Conservation (phyloP, 2,797 vertebrate species). For the Neostethus bicornis region DNA sequence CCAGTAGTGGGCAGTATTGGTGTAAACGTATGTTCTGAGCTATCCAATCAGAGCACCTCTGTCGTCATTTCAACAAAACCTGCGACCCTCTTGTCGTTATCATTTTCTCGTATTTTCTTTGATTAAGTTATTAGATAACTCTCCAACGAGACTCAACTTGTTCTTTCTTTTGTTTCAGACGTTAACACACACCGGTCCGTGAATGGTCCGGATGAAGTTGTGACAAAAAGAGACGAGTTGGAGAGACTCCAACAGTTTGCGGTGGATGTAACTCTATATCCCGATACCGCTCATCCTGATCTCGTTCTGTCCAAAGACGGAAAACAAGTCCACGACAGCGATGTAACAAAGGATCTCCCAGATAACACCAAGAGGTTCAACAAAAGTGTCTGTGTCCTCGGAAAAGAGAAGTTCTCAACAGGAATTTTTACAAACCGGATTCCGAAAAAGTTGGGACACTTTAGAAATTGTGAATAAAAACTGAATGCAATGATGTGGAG, state of each 20-base stretch:
- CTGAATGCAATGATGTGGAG: no score
- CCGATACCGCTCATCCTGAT: slow-evolving; percentile 3
- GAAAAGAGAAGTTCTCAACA: slow-evolving; percentile 8
- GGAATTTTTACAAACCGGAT: no score
- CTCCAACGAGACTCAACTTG: not conserved
- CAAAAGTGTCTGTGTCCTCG: not conserved
- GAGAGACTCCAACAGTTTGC: slow-evolving; percentile 15
- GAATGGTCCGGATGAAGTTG: not conserved
- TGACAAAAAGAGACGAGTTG: slow-evolving; percentile 5
- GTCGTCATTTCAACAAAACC: no score
- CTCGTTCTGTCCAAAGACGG: slow-evolving; percentile 19
- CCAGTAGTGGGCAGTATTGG: no score
- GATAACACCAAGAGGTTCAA: slow-evolving; percentile 5
- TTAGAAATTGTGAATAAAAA: no score
- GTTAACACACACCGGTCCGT: not conserved
- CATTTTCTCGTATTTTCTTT: no score
- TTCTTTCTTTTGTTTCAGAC: slow-evolving; percentile 6
- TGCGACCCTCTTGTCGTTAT: no score
- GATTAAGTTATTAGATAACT: no score
- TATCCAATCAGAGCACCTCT: no score
- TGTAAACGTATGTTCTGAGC: no score
- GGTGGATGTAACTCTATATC: slow-evolving; percentile 33
- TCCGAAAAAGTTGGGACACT: no score
- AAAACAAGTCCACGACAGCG: slow-evolving; percentile 3
- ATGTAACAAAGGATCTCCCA: not conserved